Base-by-base conservation (phyloP, 2,888 invertebrate species). In the Opisthograptis luteolata region DNA sequence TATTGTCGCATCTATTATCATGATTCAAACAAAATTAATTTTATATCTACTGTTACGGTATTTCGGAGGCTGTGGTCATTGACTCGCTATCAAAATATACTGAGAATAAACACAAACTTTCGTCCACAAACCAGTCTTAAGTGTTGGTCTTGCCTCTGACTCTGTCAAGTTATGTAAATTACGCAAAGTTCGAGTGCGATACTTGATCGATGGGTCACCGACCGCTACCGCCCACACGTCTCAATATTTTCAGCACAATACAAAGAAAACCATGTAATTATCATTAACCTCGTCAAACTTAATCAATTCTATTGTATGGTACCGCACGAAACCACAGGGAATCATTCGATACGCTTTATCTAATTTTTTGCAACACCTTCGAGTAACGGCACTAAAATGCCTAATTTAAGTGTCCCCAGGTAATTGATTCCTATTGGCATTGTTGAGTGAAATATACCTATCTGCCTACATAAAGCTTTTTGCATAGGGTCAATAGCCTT, bases 81-180 rank as follows among this genome's bases (percentile, higher is more conserved):
- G 81, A 77, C 79, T 68, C 30, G 32, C 64, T 62, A 56, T 62
- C 56, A 64, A 69, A 68, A 68, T 68, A 64, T 39, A 64, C 42
- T 49, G 35, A 44, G 48, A 76, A 74, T 73, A 78, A 71, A 77
- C 66, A 81, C 70, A 72, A 75, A 71, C 63, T 81, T 80, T 70
- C 37, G 72, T 77, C 20, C 35, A 10, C 42, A 73, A 79, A 84
- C 85, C 74, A 70, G 81, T 79, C 81, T 78, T 62, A 76, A 81
- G 79, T 87, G 78, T 85, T 79, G 81, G 74, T 84, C 76, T 84
- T 78, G 76, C 73, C 67, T 80, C 73, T 82, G 42, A 49, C 43
- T 45, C 40, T 60, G 85, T 84, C 84, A 76, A 82, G 86, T 89
- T 90, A 90, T 90, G 89, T 87, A 84, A 90, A 90, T 90, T 79